These are phyloP conservation scores for Phyllotreta striolata DNA, from an alignment of 2,888 invertebrate genomes.

Conservation along the genomic window DNA sequence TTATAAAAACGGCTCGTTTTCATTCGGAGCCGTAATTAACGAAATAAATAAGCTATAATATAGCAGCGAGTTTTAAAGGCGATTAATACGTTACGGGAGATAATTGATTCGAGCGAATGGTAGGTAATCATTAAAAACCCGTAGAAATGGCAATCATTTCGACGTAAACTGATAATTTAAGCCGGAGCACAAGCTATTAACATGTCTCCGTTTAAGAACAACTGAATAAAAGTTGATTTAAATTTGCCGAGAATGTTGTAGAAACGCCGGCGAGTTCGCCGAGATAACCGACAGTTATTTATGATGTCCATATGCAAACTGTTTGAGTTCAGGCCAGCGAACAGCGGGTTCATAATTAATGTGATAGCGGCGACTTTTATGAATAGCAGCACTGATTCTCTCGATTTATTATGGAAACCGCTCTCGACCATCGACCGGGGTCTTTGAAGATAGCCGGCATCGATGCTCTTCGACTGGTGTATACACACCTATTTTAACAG, in stretches of 20 bases:
- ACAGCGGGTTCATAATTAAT: slow-evolving; percentile 60
- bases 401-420: slow-evolving; percentile 61
- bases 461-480: slow-evolving; percentile 15
- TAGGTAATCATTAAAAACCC: slow-evolving; percentile 14
- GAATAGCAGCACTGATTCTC: slow-evolving; percentile 60
- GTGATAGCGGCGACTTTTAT: slow-evolving; percentile 62
- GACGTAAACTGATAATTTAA: slow-evolving; percentile 34
- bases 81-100: slow-evolving; percentile 9
- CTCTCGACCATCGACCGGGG: slow-evolving; percentile 55
- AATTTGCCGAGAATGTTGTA: slow-evolving; percentile 57
- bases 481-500: slow-evolving; percentile 20
- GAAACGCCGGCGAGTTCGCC: slow-evolving; percentile 52
- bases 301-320: slow-evolving; percentile 60
- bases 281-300: slow-evolving; percentile 60
- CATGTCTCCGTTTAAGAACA: slow-evolving; percentile 50
- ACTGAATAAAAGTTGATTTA: slow-evolving; percentile 49
- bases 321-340: slow-evolving; percentile 53
- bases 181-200: slow-evolving; percentile 49
- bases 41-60: too few relatives aligned
- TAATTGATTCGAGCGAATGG: slow-evolving; percentile 12
- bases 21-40: too few relatives aligned
- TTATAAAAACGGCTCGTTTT: too few relatives aligned
- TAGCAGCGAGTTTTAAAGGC: background rate
- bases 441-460: slow-evolving; percentile 54
- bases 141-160: slow-evolving; percentile 26